Conservation (phyloP, 2,797 vertebrate genomes). For the Lacerta agilis region DNA sequence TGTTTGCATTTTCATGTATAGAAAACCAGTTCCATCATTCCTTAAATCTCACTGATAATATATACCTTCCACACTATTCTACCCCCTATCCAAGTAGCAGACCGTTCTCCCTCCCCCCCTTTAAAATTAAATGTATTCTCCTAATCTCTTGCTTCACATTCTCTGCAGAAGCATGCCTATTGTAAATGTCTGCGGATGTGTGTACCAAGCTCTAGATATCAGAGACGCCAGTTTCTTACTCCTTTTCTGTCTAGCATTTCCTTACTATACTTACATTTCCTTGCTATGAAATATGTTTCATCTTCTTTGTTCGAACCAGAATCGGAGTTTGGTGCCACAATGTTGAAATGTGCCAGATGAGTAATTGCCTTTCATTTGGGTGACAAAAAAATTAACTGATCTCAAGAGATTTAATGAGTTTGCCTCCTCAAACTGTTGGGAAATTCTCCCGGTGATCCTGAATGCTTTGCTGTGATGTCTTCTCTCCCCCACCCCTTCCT, state of each 20-base stretch:
- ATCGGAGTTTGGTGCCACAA: conserved; percentile 56
- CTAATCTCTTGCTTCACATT: conserved; percentile 49
- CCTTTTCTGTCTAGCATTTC: background rate
- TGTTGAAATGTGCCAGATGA: conserved; percentile 43
- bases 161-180: conserved; percentile 63
- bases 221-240: conserved; percentile 68
- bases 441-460: conserved; percentile 47
- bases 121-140: conserved; percentile 32
- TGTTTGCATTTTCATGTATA: conserved; percentile 19
- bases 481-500: background rate
- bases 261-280: too few species aligned
- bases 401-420: conserved; percentile 57
- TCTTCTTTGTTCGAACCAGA: conserved; percentile 55
- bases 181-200: conserved; percentile 68
- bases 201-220: conserved; percentile 65
- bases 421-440: conserved; percentile 32
- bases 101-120: conserved; percentile 19
- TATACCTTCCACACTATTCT: background rate
- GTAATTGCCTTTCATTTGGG: conserved; percentile 61
- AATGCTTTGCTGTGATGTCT: conserved; percentile 35
- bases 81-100: conserved; percentile 36
- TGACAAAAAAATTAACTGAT: conserved; percentile 46
- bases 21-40: background rate
- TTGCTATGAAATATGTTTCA: conserved; percentile 61
- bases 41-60: conserved; percentile 42